Base-by-base conservation (phyloP, 2,888 invertebrate species). In the Gastrophysa polygoni region DNA sequence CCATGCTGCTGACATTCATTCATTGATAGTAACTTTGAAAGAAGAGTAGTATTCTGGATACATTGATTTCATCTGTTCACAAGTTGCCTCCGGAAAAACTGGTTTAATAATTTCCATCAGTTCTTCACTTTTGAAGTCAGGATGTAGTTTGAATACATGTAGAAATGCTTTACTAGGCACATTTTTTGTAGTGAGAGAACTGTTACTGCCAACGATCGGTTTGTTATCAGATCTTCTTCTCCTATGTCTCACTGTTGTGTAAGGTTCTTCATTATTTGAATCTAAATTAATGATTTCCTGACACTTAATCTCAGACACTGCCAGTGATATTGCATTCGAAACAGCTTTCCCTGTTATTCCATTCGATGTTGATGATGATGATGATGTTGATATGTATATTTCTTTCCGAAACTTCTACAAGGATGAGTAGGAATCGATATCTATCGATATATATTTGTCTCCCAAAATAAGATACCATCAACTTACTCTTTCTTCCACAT, bases 121-220 rank as follows among this genome's bases (percentile, higher is more conserved):
- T 52, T 52, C 34, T 11, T 34, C 34, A 52, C 7, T n/a, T 4
- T 18, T 52, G 18, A 52, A 52, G 18, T 52, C 34, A 34, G 52
- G 52, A 52, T 52, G 52, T 18, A 52, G 34, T 11, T 52, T 52
- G 34, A 52, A 34, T 2, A 50, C 50, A 24, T 50, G 50, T 24
- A 50, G 29, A 14, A 50, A 50, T 3, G 50, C 50, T 17, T 52
- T 1, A 11, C 21, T 32, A 2, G 34, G 3, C 16, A 20, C 20
- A 34, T 34, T 17, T 52, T 52, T 52, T 18, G 32, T 32, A 16
- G 34, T 52, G 11, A 32, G 34, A 29, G 29, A 32, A 18, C 34
- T 34, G 14, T 52, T 52, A 20, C 18, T 52, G 32, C 34, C 52
- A 18, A 52, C 16, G 34, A 52, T 52, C 4, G 52, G 32, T 34